Evolutionary conservation across 2,888 invertebrate genomes (phyloP), one percentile per base, ranked within the genome.

Genomic region (Sialis lutaria): DNA sequence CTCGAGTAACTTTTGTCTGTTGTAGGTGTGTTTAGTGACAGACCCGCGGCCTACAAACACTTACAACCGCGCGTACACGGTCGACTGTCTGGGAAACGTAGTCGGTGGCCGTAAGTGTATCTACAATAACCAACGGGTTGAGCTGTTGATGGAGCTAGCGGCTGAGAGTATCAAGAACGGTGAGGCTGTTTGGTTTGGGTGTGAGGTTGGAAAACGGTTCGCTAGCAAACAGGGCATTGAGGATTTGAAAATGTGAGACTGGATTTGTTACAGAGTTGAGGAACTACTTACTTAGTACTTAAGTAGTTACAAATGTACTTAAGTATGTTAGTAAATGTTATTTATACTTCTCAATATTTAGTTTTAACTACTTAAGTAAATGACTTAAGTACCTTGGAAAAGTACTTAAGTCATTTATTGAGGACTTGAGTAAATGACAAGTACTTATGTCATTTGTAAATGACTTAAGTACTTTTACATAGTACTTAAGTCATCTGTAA

Each of bases 181-280:
- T 1, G 88, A 90, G 60, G 78, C 90, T 1, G 90, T 92, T 1
- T 92, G 91, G 91, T 91, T 91, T 62, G 91, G 91, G 0, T 90
- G 88, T 62, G 90, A 91, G 59, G 87, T 90, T 1, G 76, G 77
- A 52, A 89, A 90, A 64, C 67, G 85, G 46, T 83, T 85, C 61
- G 79, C 82, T 45, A 67, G 75, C 39, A 87, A 87, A 56, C 76
- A 79, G 52, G 89, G 89, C 8, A 74, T 88, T 9, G 79, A 83
- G 55, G 88, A 88, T 61, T 64, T 86, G 37, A 73, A 76, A 55
- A 74, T 82, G 77, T 84, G 61, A 74, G 78, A 73, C 42, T 40
- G 46, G 8, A 39, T 13, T 33, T 37, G n/a, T n/a, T n/a, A n/a
- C n/a, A n/a, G n/a, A n/a, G n/a, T n/a, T n/a, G n/a, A n/a, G n/a